A percentile compares a stretch with the other conserved stretches of the same genome.
Evolutionary conservation across 2,113 vertebrate species (phyloP).

Genomic region (Barnardius zonarius): DNA sequence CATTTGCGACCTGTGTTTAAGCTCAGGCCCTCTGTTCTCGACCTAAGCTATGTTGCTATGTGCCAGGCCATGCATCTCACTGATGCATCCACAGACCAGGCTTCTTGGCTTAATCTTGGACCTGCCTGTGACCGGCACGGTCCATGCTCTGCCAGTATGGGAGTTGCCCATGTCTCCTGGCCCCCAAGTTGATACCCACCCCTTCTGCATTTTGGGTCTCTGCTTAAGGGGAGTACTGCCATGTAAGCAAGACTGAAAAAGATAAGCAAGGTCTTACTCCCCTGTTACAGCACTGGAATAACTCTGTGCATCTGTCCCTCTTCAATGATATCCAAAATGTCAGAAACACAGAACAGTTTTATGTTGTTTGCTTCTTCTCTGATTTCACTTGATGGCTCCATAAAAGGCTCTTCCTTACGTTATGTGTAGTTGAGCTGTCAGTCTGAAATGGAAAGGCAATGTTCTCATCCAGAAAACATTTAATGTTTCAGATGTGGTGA

Average conservation of each 20-base stretch:
- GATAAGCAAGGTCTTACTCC: background rate
- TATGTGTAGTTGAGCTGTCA: background rate
- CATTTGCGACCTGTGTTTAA: background rate
- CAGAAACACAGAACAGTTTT: background rate
- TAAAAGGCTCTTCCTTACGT: background rate
- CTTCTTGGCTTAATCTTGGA: background rate
- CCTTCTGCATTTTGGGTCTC: fast-evolving
- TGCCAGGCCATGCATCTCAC: background rate
- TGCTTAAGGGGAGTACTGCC: fast-evolving
- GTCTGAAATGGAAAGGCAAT: background rate
- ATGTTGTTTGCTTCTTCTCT: background rate
- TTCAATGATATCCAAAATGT: background rate
- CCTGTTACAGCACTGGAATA: background rate
- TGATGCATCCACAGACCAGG: background rate
- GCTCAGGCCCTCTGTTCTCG: background rate
- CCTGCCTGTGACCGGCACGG: background rate
- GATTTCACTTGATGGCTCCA: background rate
- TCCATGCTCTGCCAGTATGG: background rate
- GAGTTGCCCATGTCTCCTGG: background rate
- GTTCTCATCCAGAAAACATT: background rate
- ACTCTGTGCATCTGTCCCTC: background rate
- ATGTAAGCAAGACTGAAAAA: background rate
- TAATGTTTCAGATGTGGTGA: background rate
- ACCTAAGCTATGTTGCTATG: background rate
- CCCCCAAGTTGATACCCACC: background rate